These are phyloP conservation scores for Drosophila pectinifera DNA, from an alignment of 1,140 invertebrate species.

Conservation along the genomic window DNA sequence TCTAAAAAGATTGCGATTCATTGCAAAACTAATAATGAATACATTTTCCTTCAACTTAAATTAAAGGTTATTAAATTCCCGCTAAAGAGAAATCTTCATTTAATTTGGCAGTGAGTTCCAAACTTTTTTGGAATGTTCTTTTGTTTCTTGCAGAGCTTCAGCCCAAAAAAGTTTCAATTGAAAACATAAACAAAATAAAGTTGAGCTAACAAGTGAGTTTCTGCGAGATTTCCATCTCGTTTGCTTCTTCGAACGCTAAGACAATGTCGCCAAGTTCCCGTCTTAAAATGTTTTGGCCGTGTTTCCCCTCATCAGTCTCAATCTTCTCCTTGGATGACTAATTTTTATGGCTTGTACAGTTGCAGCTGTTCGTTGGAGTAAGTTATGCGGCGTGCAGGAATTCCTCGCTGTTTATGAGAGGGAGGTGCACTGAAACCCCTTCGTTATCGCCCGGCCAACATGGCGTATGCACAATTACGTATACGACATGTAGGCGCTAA, in stretches of 20 bases:
- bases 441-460: slow-evolving; percentile 41
- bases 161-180: slow-evolving; percentile 28
- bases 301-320: neutral
- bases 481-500: slow-evolving; percentile 50
- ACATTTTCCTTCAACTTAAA: neutral
- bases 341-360: slow-evolving; percentile 59
- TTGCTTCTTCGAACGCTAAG: slow-evolving; percentile 18
- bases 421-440: slow-evolving; percentile 9
- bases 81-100: neutral
- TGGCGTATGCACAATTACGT: slow-evolving; percentile 60
- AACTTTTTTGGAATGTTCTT: slow-evolving; percentile 8
- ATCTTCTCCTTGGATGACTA: neutral
- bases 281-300: slow-evolving; percentile 10
- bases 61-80: slow-evolving; percentile 4
- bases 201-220: slow-evolving; percentile 21
- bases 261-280: slow-evolving; percentile 32
- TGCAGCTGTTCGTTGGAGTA: slow-evolving; percentile 56
- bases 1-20: neutral
- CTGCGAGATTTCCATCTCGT: slow-evolving; percentile 6
- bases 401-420: slow-evolving; percentile 5
- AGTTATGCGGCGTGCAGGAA: slow-evolving; percentile 59
- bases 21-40: neutral
- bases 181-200: slow-evolving; percentile 42
- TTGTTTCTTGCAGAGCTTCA: neutral
- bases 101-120: neutral